Percentiles rank a stretch among this genome's conserved stretches.
Evolutionary conservation across 2,113 vertebrate genomes (phyloP).

Genomic region (Pandion haliaetus): DNA sequence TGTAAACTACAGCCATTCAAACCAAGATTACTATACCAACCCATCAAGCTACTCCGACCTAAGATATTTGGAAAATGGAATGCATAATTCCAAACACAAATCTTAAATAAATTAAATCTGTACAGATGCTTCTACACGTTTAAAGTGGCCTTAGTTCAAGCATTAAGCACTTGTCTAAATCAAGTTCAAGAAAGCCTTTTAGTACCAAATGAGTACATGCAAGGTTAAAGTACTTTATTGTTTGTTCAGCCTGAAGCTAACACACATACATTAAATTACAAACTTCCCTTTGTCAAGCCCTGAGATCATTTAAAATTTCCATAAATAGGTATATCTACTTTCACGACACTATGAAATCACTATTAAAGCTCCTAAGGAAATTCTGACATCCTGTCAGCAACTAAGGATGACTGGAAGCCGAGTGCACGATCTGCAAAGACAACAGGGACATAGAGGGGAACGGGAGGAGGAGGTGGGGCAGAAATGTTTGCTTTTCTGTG

Average conservation of each 20-base stretch:
- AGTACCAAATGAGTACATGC: neutral
- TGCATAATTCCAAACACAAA: neutral
- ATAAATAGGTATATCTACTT: neutral
- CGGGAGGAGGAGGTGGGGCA: neutral
- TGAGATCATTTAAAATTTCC: neutral
- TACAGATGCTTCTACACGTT: neutral
- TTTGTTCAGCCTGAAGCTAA: conserved; percentile 19
- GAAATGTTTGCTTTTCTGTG: neutral
- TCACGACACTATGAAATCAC: neutral
- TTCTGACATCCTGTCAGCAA: neutral
- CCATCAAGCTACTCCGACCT: neutral
- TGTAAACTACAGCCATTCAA: conserved; percentile 43
- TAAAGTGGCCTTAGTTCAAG: neutral
- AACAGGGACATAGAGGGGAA: neutral
- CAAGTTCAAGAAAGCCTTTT: neutral
- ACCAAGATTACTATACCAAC: conserved; percentile 10
- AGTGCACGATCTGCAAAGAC: neutral
- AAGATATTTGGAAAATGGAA: neutral
- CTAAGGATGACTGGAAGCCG: neutral
- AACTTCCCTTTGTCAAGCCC: neutral
- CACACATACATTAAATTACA: neutral
- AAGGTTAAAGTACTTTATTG: neutral
- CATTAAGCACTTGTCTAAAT: neutral
- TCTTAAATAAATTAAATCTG: neutral
- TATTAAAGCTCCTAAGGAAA: neutral